Conservation (phyloP, 1,140 invertebrate genomes). For the Scylla paramamosain region DNA sequence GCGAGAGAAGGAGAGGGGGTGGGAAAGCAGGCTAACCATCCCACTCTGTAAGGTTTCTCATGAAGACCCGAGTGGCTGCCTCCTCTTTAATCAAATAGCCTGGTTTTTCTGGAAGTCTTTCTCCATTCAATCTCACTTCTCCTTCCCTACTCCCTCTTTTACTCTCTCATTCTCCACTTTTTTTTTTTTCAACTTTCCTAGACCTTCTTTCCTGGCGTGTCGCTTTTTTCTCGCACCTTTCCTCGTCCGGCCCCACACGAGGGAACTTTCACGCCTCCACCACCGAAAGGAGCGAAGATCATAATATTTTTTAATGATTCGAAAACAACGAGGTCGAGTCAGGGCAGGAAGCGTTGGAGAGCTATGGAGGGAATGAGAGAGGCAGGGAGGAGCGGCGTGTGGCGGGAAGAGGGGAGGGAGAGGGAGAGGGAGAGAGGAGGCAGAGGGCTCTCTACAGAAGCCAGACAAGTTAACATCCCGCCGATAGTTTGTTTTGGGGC, state of each 20-base stretch:
- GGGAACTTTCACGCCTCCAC: not conserved
- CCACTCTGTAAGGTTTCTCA: not conserved
- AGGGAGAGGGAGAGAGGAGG: not conserved
- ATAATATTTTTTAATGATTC: not conserved
- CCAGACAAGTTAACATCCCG: slow-evolving; percentile 11
- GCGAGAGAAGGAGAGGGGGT: too few species aligned
- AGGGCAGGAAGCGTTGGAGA: not conserved
- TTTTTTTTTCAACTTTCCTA: not conserved
- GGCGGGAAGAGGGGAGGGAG: not conserved
- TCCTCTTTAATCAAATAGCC: slow-evolving; percentile 17
- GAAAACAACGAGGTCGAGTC: not conserved
- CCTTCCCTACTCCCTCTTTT: not conserved
- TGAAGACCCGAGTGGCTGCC: slow-evolving; percentile 27
- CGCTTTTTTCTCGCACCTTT: too few species aligned
- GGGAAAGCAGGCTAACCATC: not conserved
- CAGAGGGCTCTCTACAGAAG: not conserved
- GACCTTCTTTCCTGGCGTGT: not conserved
- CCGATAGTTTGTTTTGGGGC: not conserved
- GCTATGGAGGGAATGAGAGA: not conserved
- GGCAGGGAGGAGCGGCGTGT: not conserved
- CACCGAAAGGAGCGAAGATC: not conserved
- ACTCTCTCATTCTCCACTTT: not conserved
- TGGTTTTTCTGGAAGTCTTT: not conserved
- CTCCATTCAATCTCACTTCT: not conserved
- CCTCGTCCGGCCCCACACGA: not conserved